phyloP scores from a whole-genome alignment of 2,888 invertebrate genomes.

The Anodontia alba region DNA sequence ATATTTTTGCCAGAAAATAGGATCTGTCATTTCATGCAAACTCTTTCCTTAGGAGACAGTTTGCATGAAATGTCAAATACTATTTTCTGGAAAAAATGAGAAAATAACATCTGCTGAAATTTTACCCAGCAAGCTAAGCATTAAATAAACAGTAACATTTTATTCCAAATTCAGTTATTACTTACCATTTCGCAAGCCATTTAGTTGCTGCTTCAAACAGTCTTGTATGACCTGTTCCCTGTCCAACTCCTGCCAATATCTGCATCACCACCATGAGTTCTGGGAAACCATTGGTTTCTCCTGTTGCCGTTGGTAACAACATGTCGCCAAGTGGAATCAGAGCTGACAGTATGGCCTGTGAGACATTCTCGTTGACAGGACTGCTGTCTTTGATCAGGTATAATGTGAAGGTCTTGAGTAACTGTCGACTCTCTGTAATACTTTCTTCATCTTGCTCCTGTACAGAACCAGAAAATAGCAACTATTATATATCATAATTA shows the following conservation, averaged over 20 bases:
- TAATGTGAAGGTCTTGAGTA: slow-evolving; percentile 90
- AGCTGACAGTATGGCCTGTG: slow-evolving; percentile 89
- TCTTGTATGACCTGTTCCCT: slow-evolving; percentile 91
- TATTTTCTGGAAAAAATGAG: too few species aligned
- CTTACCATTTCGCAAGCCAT: slow-evolving; percentile 88
- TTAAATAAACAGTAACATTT: too few species aligned
- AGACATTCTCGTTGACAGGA: slow-evolving; percentile 88
- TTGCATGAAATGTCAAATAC: too few species aligned
- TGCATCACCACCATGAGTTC: slow-evolving; percentile 92
- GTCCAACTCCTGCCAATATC: slow-evolving; percentile 93
- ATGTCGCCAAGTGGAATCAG: slow-evolving; percentile 89
- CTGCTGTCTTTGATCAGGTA: slow-evolving; percentile 90
- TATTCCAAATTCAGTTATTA: too few species aligned
- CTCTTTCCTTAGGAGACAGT: too few species aligned
- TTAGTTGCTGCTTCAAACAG: slow-evolving; percentile 92
- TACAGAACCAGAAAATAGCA: slow-evolving; percentile 29
- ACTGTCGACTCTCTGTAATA: slow-evolving; percentile 89
- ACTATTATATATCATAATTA: too few species aligned
- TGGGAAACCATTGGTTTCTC: slow-evolving; percentile 88
- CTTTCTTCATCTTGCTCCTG: slow-evolving; percentile 75
- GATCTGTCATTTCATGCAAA: too few species aligned
- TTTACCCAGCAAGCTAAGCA: too few species aligned
- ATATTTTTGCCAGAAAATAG: too few species aligned
- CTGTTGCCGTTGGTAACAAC: background rate
- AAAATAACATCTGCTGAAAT: too few species aligned